Evolutionary conservation across 92 coral and sea anemone genomes (phyloP).

Genomic region (Muricea muricata): DNA sequence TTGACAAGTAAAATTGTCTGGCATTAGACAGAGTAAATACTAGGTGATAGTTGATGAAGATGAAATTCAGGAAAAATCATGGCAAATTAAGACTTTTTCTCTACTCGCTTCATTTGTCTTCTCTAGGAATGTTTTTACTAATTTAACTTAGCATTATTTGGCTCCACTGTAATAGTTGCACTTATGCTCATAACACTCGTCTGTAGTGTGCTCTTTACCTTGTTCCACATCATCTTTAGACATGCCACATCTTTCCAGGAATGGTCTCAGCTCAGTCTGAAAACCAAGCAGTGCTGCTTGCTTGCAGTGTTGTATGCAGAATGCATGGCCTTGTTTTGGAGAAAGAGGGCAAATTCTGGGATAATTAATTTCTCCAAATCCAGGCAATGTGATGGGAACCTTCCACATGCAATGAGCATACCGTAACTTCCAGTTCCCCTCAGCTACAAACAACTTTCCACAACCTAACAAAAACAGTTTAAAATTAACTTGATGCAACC

Average conservation of each 20-base stretch:
- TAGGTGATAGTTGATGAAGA: no score
- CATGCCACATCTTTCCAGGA: background rate
- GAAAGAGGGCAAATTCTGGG: slow-evolving; percentile 54
- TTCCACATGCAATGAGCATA: slow-evolving; percentile 52
- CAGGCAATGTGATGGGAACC: slow-evolving; percentile 40
- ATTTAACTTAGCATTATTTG: background rate
- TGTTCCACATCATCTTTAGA: background rate
- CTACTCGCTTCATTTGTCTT: no score
- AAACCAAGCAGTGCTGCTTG: background rate
- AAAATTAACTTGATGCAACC: background rate
- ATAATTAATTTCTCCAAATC: slow-evolving; percentile 44
- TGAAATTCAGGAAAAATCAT: no score
- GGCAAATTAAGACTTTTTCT: no score
- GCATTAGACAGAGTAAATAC: no score
- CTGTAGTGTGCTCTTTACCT: background rate
- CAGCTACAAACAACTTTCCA: slow-evolving; percentile 48
- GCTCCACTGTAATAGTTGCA: no score
- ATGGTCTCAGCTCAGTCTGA: slow-evolving; percentile 13
- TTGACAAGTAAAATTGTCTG: no score
- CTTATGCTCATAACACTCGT: no score
- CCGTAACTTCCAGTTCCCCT: slow-evolving; percentile 46
- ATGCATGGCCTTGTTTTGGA: slow-evolving; percentile 51
- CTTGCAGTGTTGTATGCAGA: slow-evolving; percentile 41
- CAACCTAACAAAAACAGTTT: slow-evolving; percentile 12
- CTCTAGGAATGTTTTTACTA: background rate